Percentiles rank a stretch among this genome's conserved stretches.
Conservation (phyloP, 2,113 vertebrate genomes). For the Megaceryle maxima region DNA sequence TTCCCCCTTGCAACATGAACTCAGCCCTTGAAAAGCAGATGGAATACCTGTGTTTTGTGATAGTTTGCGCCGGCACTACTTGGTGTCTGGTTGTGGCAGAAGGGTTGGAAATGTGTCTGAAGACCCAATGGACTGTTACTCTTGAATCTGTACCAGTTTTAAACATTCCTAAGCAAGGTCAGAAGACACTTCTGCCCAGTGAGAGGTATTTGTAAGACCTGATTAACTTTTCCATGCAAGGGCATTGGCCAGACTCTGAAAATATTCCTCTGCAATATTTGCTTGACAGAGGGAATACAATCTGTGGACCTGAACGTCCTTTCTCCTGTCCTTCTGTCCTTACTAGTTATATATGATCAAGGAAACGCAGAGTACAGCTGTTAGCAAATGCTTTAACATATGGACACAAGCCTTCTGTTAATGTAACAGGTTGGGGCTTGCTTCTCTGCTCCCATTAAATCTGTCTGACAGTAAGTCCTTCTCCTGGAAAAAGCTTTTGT, state of each 20-base stretch:
- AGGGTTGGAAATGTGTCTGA: background rate
- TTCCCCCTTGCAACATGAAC: background rate
- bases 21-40: background rate
- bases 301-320: background rate
- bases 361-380: background rate
- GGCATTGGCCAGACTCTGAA: background rate
- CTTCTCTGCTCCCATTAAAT: background rate
- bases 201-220: background rate
- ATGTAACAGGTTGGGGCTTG: background rate
- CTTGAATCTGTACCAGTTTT: background rate
- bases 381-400: background rate
- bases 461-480: background rate
- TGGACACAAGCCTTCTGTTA: background rate
- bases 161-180: background rate
- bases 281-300: background rate
- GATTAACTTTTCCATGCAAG: background rate
- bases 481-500: background rate
- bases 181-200: background rate
- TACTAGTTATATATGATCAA: background rate
- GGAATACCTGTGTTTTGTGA: background rate
- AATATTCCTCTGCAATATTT: background rate
- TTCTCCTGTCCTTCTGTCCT: background rate
- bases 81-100: background rate
- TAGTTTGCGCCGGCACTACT: background rate
- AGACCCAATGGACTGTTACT: background rate